Evolutionary conservation across 2,113 vertebrate species (phyloP).

Genomic region (Stigmatopora nigra): DNA sequence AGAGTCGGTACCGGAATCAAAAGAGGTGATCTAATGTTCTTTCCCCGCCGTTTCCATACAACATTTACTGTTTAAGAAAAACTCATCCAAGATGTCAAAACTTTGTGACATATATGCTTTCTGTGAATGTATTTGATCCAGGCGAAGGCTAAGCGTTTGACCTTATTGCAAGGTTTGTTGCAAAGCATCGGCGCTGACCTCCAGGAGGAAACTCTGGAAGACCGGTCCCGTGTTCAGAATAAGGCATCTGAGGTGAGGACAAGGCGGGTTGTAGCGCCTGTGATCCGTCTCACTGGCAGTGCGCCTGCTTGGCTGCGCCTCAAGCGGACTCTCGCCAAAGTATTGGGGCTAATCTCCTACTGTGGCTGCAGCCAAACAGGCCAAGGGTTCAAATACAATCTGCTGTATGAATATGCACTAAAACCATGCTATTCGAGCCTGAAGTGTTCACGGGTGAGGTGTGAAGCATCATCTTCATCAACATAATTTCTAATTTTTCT

Average conservation of each 20-base stretch:
- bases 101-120: too few relatives aligned
- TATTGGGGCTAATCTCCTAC: conserved; percentile 65
- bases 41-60: background rate
- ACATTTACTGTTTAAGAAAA: background rate
- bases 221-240: conserved; percentile 59
- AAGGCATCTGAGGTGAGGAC: conserved; percentile 61
- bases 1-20: conserved; percentile 53
- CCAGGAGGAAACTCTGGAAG: conserved; percentile 68
- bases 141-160: conserved; percentile 72
- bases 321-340: conserved; percentile 39
- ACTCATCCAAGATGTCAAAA: background rate
- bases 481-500: conserved; percentile 2
- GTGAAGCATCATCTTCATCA: too few relatives aligned
- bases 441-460: background rate
- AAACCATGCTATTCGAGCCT: background rate
- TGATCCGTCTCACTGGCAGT: conserved; percentile 36
- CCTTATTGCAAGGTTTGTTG: conserved; percentile 77
- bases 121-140: conserved; percentile 13
- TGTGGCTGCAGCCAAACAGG: conserved; percentile 50
- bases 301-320: conserved; percentile 25
- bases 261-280: conserved; percentile 26
- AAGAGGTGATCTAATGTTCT: conserved; percentile 31
- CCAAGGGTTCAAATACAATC: conserved; percentile 31
- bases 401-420: conserved; percentile 18
- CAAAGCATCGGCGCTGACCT: conserved; percentile 79